A percentile compares a stretch with the other conserved stretches of the same genome.
Conservation (phyloP, 2,797 vertebrate genomes). For the Spinus olivaceus region DNA sequence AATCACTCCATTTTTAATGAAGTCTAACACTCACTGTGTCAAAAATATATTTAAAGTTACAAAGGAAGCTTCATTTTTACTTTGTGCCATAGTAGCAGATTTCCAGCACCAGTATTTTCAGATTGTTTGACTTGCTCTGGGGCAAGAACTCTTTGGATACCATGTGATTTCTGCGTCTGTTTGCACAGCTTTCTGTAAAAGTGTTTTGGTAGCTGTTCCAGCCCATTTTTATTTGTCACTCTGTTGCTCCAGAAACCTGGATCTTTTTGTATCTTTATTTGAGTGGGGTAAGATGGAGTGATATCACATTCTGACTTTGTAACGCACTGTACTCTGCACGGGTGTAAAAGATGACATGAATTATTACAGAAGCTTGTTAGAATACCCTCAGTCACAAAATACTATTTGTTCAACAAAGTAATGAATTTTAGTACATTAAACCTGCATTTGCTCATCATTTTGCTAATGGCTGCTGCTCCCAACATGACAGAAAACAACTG, state of each 20-base stretch:
- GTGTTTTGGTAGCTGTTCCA: neutral
- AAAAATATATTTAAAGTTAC: neutral
- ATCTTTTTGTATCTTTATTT: neutral
- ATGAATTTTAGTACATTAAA: neutral
- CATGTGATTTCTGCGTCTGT: neutral
- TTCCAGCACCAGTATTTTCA: neutral
- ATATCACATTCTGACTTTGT: neutral
- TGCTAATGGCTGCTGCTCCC: neutral
- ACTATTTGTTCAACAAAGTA: neutral
- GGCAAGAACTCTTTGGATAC: neutral
- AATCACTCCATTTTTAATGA: neutral
- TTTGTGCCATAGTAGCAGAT: neutral
- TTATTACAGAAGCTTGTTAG: neutral
- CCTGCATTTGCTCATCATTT: neutral
- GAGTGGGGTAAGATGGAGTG: neutral
- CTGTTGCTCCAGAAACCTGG: neutral
- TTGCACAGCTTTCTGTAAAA: neutral
- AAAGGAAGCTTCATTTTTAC: neutral
- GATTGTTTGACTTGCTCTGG: neutral
- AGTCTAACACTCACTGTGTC: neutral
- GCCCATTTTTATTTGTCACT: neutral
- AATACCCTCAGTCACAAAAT: neutral
- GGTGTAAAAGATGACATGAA: neutral
- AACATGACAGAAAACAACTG: neutral
- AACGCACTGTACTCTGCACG: too few relatives aligned